Evolutionary conservation across 2,797 vertebrate genomes (phyloP).

Genomic region (Myotis pilosus): DNA sequence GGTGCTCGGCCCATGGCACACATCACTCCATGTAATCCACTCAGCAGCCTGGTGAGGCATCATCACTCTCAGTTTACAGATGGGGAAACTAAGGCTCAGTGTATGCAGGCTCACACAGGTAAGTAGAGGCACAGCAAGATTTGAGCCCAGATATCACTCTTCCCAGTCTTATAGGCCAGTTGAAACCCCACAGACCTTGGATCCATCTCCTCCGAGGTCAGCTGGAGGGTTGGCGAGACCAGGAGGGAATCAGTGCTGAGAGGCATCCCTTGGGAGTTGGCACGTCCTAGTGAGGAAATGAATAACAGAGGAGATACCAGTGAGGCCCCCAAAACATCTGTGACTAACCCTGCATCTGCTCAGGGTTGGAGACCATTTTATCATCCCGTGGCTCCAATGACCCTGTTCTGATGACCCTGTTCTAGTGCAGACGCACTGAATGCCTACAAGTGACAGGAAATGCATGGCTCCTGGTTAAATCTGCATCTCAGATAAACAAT

Average conservation of each 20-base stretch:
- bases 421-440: too few species aligned
- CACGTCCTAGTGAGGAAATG: neutral
- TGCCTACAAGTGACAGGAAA: neutral
- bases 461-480: neutral
- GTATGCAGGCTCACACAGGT: neutral
- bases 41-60: neutral
- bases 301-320: neutral
- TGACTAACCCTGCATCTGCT: neutral
- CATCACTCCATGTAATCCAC: neutral
- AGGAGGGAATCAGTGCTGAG: neutral
- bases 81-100: neutral
- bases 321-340: neutral
- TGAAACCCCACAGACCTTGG: neutral
- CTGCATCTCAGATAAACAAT: neutral
- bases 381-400: neutral
- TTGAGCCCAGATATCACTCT: neutral
- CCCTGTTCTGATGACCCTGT: neutral
- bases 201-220: neutral
- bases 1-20: too few species aligned
- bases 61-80: neutral
- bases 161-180: neutral
- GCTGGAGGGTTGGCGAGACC: neutral
- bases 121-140: neutral
- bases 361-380: neutral
- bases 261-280: neutral